phyloP scores from a whole-genome alignment of 2,888 invertebrate species.

The Calameuta pallipes region DNA sequence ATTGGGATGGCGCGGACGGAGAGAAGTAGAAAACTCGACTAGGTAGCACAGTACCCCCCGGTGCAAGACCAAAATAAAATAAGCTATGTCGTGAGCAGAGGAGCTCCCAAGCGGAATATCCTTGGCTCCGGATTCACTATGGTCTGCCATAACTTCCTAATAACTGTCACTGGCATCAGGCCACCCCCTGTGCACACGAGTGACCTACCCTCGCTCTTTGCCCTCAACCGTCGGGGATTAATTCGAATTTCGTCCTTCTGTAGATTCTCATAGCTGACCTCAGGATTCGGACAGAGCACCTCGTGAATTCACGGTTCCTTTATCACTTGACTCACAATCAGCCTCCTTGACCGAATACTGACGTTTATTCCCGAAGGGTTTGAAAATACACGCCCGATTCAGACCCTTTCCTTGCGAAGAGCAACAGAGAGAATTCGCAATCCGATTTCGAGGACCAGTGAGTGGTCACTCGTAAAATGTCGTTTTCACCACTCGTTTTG shows the following conservation, averaged over 20 bases:
- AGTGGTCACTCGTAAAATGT: not conserved
- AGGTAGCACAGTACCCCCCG: not conserved
- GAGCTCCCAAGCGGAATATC: not conserved
- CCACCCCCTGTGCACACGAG: not conserved
- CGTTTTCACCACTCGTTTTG: not conserved
- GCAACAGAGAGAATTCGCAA: not conserved
- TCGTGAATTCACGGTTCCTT: not conserved
- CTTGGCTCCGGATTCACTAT: not conserved
- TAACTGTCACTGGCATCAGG: constrained; percentile 39
- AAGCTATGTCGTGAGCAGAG: constrained; percentile 12
- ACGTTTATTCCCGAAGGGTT: not conserved
- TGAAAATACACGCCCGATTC: not conserved
- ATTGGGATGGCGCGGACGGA: constrained; percentile 8
- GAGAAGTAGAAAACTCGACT: not conserved
- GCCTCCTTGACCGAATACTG: not conserved
- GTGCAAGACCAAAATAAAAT: constrained; percentile 26
- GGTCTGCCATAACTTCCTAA: constrained; percentile 36
- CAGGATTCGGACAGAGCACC: not conserved
- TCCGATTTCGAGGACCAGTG: not conserved
- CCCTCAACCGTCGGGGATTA: constrained; percentile 28
- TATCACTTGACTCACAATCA: not conserved
- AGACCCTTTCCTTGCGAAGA: not conserved
- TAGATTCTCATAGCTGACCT: not conserved
- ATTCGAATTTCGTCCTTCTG: constrained; percentile 37
- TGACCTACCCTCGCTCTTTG: not conserved